These are phyloP conservation scores for Morinoia aosen DNA, from an alignment of 2,888 invertebrate species.

Conservation along the genomic window DNA sequence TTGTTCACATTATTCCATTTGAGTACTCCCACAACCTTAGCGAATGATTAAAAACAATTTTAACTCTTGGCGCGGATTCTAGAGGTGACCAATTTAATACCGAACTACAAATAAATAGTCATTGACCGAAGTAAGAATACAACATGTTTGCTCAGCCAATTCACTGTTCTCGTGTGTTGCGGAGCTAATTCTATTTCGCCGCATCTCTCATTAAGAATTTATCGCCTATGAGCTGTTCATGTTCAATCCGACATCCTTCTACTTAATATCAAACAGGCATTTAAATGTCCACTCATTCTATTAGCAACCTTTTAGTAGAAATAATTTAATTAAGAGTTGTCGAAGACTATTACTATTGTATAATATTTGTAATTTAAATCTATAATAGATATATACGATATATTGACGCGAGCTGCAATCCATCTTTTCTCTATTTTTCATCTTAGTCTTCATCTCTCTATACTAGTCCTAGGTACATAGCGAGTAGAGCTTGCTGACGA, in stretches of 20 bases:
- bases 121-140: not conserved
- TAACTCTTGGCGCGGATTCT: not conserved
- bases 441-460: conserved; percentile 33
- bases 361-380: conserved; percentile 52
- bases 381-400: conserved; percentile 56
- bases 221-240: not conserved
- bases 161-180: not conserved
- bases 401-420: conserved; percentile 54
- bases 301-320: not conserved
- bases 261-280: conserved; percentile 49
- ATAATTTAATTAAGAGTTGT: conserved; percentile 37
- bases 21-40: not conserved
- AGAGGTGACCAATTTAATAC: not conserved
- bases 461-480: not conserved
- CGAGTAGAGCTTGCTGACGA: conserved; percentile 25
- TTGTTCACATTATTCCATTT: not conserved
- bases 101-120: not conserved
- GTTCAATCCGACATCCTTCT: not conserved
- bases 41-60: not conserved
- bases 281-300: conserved; percentile 36
- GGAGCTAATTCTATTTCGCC: not conserved
- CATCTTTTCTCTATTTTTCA: conserved; percentile 38
- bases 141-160: not conserved
- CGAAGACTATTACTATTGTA: conserved; percentile 18
- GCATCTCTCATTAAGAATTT: not conserved